A percentile compares a stretch with the other conserved stretches of the same genome.
Conservation (phyloP, 2,113 vertebrate genomes). For the Notarius lentiginosus region DNA sequence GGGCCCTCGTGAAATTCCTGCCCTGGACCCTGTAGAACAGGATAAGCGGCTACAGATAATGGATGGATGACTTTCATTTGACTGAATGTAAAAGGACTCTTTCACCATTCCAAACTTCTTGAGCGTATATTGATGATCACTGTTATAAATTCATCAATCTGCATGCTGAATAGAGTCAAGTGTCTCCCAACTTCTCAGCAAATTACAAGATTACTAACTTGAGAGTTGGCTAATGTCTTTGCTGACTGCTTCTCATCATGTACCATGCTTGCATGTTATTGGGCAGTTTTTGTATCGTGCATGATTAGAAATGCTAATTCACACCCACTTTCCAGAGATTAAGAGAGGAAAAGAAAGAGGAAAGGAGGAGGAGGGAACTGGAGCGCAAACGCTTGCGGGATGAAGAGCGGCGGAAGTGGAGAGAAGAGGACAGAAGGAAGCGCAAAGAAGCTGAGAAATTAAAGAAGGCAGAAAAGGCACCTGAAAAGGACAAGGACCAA, state of each 20-base stretch:
- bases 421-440: conserved; percentile 92
- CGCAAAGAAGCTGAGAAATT: conserved; percentile 93
- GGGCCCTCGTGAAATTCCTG: no score
- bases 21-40: no score
- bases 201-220: neutral
- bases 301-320: neutral
- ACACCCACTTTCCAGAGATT: conserved; percentile 76
- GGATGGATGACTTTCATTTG: neutral
- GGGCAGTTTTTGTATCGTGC: neutral
- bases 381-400: conserved; percentile 93
- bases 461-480: conserved; percentile 83
- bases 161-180: neutral
- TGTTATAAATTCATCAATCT: neutral
- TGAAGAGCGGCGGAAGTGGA: conserved; percentile 97
- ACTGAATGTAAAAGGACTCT: neutral
- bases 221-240: neutral
- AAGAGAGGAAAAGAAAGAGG: conserved; percentile 96
- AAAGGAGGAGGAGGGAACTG: conserved; percentile 89
- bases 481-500: conserved; percentile 87
- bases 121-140: neutral
- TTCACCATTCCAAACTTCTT: neutral
- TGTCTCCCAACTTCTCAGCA: no score
- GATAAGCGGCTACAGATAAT: no score
- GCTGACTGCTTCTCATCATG: neutral
- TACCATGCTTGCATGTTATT: neutral